A percentile compares a stretch with the other conserved stretches of the same genome.
Evolutionary conservation across 2,797 vertebrate genomes (phyloP).

Genomic region (Nyctalus aviator): DNA sequence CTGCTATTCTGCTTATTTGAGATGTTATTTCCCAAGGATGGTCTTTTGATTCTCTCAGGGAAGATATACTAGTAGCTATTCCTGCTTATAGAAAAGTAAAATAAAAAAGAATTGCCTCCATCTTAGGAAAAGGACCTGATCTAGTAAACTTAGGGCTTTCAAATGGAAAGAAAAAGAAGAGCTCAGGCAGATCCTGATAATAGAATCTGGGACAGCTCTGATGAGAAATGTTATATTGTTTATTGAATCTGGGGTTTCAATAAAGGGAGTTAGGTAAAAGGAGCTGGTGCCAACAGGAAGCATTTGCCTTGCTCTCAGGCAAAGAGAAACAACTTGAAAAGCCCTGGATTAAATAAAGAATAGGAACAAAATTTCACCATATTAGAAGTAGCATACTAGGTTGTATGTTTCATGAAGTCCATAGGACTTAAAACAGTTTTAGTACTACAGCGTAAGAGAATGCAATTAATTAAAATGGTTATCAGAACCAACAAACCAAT

Average conservation of each 20-base stretch:
- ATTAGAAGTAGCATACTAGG: not conserved
- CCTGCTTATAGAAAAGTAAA: not conserved
- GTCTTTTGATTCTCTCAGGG: not conserved
- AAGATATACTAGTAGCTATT: not conserved
- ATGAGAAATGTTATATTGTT: not conserved
- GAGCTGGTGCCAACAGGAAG: not conserved
- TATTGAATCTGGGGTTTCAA: not conserved
- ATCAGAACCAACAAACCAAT: conserved; percentile 2
- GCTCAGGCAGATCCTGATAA: not conserved
- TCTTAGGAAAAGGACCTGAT: not conserved
- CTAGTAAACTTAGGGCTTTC: not conserved
- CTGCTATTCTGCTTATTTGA: not conserved
- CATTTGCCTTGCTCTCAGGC: not conserved
- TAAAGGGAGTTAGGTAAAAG: not conserved
- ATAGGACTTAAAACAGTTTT: not conserved
- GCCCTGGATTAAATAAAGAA: not conserved
- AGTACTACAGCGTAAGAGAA: not conserved
- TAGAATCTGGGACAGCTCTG: conserved; percentile 14
- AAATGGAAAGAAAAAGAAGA: not conserved
- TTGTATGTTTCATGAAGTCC: not conserved
- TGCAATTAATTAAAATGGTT: conserved; percentile 5
- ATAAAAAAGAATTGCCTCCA: not conserved
- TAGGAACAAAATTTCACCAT: not conserved
- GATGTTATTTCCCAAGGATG: not conserved
- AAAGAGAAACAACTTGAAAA: not conserved